phyloP scores from a whole-genome alignment of 2,113 vertebrate genomes.

The Procapra przewalskii region DNA sequence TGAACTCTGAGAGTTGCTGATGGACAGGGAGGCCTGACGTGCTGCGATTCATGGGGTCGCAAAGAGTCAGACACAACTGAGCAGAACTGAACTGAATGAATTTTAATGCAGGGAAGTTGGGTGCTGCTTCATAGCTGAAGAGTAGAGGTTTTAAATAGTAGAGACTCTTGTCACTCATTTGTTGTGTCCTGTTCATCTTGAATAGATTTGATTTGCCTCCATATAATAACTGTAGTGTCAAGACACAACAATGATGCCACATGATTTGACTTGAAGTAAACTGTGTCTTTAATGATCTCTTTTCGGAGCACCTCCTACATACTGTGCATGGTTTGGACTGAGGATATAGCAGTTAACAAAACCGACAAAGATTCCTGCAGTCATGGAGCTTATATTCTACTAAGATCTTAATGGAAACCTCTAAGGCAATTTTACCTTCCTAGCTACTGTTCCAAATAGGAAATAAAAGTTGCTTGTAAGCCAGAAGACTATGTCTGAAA shows the following conservation, averaged over 20 bases:
- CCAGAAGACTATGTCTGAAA: conserved; percentile 19
- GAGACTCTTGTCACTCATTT: neutral
- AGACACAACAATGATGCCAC: neutral
- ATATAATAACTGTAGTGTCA: neutral
- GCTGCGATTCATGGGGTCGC: too few species aligned
- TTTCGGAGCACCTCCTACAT: neutral
- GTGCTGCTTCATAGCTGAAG: neutral
- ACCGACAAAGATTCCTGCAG: neutral
- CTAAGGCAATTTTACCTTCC: conserved; percentile 5
- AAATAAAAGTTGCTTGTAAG: conserved; percentile 7
- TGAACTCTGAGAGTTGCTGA: too few species aligned
- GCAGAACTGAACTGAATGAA: neutral
- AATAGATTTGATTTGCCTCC: neutral
- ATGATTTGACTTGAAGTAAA: neutral
- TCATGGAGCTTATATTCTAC: neutral
- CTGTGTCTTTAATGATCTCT: neutral
- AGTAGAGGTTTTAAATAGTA: neutral
- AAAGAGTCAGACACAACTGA: too few species aligned
- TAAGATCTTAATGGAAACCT: neutral
- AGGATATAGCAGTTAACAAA: neutral
- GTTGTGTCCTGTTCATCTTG: conserved; percentile 15
- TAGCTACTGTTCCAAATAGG: neutral
- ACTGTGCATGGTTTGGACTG: neutral
- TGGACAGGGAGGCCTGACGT: too few species aligned
- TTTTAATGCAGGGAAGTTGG: neutral